A percentile compares a stretch with the other conserved stretches of the same genome.
Conservation (phyloP, 1,140 invertebrate genomes). For the Bicyclus anynana region DNA sequence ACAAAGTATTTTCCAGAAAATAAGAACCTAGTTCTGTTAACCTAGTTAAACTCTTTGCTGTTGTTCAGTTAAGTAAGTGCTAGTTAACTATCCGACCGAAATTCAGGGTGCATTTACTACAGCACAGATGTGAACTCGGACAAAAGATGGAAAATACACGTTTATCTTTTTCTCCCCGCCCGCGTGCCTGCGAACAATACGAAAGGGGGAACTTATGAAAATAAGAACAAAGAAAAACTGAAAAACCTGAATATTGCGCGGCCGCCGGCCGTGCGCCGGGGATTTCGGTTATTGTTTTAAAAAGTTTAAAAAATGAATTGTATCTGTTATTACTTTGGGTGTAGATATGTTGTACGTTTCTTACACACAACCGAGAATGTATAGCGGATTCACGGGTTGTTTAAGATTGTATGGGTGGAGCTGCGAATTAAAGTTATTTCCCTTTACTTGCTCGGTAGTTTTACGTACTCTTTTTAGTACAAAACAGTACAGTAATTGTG, state of each 20-base stretch:
- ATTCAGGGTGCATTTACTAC: conserved; percentile 10
- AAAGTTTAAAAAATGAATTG: background rate
- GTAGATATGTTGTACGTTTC: background rate
- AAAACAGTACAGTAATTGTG: too few species aligned
- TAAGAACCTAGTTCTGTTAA: too few species aligned
- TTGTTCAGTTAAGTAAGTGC: background rate
- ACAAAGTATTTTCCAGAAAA: too few species aligned
- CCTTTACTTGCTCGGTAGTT: too few species aligned
- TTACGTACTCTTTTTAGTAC: too few species aligned
- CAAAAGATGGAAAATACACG: conserved; percentile 11
- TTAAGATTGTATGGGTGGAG: background rate
- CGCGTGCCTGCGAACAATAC: conserved; percentile 3
- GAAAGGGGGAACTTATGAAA: conserved; percentile 14
- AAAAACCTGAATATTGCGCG: conserved; percentile 15
- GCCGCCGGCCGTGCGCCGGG: background rate
- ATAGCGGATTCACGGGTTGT: background rate
- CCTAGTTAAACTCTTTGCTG: too few species aligned
- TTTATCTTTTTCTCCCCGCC: conserved; percentile 12
- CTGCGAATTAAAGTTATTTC: background rate
- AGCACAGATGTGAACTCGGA: conserved; percentile 5
- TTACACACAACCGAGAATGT: background rate
- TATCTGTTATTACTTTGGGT: background rate
- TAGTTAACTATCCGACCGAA: background rate
- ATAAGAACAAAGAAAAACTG: conserved; percentile 18
- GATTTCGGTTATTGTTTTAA: conserved; percentile 13